Percentiles rank a stretch among this genome's conserved stretches.
phyloP scores from a whole-genome alignment of 2,113 vertebrate genomes.

The Cacatua alba region DNA sequence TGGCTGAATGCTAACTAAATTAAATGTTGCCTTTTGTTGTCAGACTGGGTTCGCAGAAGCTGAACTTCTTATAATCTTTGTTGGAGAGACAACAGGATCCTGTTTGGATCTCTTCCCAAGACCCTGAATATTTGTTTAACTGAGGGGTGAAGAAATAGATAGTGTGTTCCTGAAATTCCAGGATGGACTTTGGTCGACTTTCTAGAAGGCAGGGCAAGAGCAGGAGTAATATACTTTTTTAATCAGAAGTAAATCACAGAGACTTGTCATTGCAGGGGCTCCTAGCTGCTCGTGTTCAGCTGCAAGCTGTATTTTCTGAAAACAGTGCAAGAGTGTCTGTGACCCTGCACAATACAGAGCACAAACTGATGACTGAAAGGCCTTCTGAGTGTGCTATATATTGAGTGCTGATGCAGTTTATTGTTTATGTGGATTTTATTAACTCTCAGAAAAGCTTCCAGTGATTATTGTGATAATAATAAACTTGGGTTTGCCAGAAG shows the following conservation, averaged over 20 bases:
- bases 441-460: neutral
- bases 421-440: neutral
- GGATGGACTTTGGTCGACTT: neutral
- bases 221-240: neutral
- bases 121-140: neutral
- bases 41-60: neutral
- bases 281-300: fast-evolving
- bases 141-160: neutral
- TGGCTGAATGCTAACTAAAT: neutral
- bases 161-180: neutral
- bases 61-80: neutral
- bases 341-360: fast-evolving
- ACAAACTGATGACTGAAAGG: neutral
- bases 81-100: neutral
- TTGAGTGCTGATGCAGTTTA: neutral
- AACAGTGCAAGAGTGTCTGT: neutral
- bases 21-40: neutral
- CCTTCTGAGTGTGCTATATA: neutral
- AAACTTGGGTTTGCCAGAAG: neutral
- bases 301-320: neutral
- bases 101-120: neutral
- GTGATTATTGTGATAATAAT: neutral
- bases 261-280: neutral
- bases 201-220: fast-evolving
- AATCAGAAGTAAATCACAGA: neutral